Evolutionary conservation across 2,888 invertebrate species (phyloP).

Genomic region (Morpho helenor): DNA sequence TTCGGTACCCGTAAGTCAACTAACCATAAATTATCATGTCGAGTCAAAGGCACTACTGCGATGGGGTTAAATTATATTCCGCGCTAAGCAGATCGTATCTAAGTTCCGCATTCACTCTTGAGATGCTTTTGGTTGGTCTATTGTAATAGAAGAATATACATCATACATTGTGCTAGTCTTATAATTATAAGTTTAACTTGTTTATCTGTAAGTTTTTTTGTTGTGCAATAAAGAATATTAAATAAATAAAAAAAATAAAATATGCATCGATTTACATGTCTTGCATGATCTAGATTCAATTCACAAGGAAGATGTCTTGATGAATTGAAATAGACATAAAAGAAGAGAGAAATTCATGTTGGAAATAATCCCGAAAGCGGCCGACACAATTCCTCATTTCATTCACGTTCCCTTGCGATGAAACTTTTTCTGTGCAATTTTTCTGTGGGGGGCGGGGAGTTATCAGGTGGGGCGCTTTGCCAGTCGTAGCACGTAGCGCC

Average conservation of each 20-base stretch:
- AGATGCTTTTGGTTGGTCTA: constrained; percentile 17
- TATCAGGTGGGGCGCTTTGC: constrained; percentile 74
- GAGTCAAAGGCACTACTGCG: constrained; percentile 38
- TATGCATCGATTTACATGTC: constrained; percentile 10
- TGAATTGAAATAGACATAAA: constrained; percentile 73
- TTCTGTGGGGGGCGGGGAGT: constrained; percentile 73
- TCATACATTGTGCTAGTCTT: too few relatives aligned
- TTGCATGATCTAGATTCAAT: constrained; percentile 28
- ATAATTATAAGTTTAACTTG: too few relatives aligned
- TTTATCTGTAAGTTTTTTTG: too few relatives aligned
- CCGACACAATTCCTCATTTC: constrained; percentile 77
- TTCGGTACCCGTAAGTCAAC: constrained; percentile 43
- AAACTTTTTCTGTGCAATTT: constrained; percentile 80
- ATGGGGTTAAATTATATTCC: constrained; percentile 35
- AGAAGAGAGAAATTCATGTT: constrained; percentile 66
- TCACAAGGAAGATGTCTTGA: constrained; percentile 47
- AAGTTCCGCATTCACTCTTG: constrained; percentile 17
- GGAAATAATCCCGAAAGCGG: constrained; percentile 74
- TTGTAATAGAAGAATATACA: constrained; percentile 11
- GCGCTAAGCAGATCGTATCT: constrained; percentile 22
- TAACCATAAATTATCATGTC: constrained; percentile 47
- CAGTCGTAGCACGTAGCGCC: constrained; percentile 72
- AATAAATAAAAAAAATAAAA: too few relatives aligned
- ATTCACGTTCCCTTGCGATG: constrained; percentile 78
- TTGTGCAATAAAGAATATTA: too few relatives aligned